Conservation (phyloP, 2,797 vertebrate species). For the Cynodonichthys magdalenae region DNA sequence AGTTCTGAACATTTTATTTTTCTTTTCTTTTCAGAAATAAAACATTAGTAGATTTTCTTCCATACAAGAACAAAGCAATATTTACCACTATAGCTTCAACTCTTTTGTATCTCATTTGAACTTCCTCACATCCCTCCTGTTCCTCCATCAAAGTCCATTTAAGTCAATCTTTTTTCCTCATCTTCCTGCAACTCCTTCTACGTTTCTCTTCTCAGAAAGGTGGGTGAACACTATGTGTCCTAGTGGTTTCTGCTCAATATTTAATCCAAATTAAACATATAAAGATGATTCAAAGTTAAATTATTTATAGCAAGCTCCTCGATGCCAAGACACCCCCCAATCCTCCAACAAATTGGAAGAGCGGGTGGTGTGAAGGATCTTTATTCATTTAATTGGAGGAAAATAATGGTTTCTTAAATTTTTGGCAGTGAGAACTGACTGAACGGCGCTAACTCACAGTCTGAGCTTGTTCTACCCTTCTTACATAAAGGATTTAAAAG, state of each 20-base stretch:
- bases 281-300: conserved; percentile 55
- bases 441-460: conserved; percentile 8
- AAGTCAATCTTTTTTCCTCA: conserved; percentile 38
- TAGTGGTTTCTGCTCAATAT: conserved; percentile 69
- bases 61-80: conserved; percentile 7
- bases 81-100: conserved; percentile 15
- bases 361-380: background rate
- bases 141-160: conserved; percentile 41
- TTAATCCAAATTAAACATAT: conserved; percentile 75
- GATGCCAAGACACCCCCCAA: conserved; percentile 39
- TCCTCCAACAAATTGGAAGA: conserved; percentile 7
- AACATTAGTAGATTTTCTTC: conserved; percentile 4
- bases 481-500: conserved; percentile 17
- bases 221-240: conserved; percentile 35
- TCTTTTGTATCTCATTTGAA: conserved; percentile 3
- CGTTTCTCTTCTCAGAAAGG: conserved; percentile 51
- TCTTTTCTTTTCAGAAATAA: conserved; percentile 10
- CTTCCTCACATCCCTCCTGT: conserved; percentile 1
- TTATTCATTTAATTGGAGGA: conserved; percentile 30
- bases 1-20: conserved; percentile 33
- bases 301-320: conserved; percentile 62
- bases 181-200: conserved; percentile 42
- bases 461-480: conserved; percentile 7
- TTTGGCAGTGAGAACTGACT: conserved; percentile 5
- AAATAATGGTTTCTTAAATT: conserved; percentile 11